These are phyloP conservation scores for Ictalurus furcatus DNA, from an alignment of 2,113 vertebrate genomes.

Conservation along the genomic window DNA sequence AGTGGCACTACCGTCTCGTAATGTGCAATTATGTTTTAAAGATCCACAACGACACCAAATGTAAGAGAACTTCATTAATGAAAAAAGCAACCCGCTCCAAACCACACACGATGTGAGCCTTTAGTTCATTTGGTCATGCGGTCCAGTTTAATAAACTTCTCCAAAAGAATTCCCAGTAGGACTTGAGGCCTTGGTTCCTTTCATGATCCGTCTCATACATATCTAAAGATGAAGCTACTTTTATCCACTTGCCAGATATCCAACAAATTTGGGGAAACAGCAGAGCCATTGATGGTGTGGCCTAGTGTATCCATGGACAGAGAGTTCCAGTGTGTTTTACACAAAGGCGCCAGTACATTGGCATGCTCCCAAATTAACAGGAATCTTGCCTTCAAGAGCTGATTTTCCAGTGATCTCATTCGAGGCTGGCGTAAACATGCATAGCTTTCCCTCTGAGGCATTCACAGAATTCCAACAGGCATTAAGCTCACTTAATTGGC, in stretches of 20 bases:
- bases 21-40: not conserved
- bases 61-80: not conserved
- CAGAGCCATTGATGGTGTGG: conserved; percentile 62
- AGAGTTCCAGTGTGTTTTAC: conserved; percentile 57
- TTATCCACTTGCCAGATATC: conserved; percentile 59
- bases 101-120: not conserved
- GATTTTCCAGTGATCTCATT: conserved; percentile 67
- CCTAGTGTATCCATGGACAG: conserved; percentile 65
- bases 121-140: not conserved
- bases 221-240: conserved; percentile 64
- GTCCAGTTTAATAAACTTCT: not conserved
- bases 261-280: conserved; percentile 65
- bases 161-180: not conserved
- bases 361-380: conserved; percentile 71
- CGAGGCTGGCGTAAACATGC: conserved; percentile 58
- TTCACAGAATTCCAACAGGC: conserved; percentile 70
- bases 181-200: not conserved
- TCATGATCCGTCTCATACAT: conserved; percentile 37
- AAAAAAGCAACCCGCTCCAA: not conserved
- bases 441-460: conserved; percentile 64
- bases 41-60: not conserved
- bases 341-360: conserved; percentile 66
- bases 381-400: conserved; percentile 67
- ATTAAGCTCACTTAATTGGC: conserved; percentile 56
- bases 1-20: not conserved